These are phyloP conservation scores for Epicauta chinensis DNA, from an alignment of 1,140 invertebrate genomes.

Conservation along the genomic window DNA sequence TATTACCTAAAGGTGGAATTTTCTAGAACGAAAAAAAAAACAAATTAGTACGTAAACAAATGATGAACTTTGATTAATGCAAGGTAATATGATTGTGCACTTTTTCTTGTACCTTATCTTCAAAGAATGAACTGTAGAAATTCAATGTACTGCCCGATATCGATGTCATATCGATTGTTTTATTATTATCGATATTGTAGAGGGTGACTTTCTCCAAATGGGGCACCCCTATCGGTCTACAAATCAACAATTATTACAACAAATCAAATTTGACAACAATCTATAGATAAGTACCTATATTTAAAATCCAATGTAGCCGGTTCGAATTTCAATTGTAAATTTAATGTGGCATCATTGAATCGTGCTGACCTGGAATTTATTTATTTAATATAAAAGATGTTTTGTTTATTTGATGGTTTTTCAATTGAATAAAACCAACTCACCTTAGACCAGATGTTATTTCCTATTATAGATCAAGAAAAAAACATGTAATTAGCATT, in stretches of 20 bases:
- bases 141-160: slow-evolving; percentile 82
- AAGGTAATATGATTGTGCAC: no score
- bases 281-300: slow-evolving; percentile 51
- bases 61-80: no score
- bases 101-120: slow-evolving; percentile 73
- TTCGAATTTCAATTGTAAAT: slow-evolving; percentile 50
- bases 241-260: slow-evolving; percentile 16
- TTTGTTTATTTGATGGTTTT: background rate
- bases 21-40: slow-evolving; percentile 58
- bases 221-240: slow-evolving; percentile 76
- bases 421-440: background rate
- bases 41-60: slow-evolving; percentile 19
- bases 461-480: slow-evolving; percentile 31
- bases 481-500: slow-evolving; percentile 1
- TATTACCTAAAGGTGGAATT: slow-evolving; percentile 84
- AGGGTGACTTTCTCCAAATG: slow-evolving; percentile 72
- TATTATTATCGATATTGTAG: slow-evolving; percentile 66
- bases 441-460: slow-evolving; percentile 29
- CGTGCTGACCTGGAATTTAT: slow-evolving; percentile 36
- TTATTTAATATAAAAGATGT: no score
- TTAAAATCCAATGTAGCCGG: slow-evolving; percentile 62
- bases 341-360: slow-evolving; percentile 35
- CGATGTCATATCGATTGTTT: slow-evolving; percentile 73
- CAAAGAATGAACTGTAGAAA: slow-evolving; percentile 90
- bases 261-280: slow-evolving; percentile 20